These are phyloP conservation scores for Epirrhoe tristata DNA, from an alignment of 2,888 invertebrate species.

Conservation along the genomic window DNA sequence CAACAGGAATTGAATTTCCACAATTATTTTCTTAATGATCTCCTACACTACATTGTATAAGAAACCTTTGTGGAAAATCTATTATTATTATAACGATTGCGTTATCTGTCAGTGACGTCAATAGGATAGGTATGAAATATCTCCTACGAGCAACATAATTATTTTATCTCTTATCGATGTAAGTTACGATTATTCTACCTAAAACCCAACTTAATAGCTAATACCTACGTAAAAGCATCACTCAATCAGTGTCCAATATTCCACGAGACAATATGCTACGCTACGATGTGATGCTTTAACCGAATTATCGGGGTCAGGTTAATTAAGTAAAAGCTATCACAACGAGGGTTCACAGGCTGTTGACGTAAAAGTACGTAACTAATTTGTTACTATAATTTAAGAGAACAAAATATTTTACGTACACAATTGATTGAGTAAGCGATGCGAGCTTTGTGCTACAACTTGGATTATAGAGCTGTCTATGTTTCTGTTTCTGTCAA, in stretches of 20 bases:
- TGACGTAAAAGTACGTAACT: neutral
- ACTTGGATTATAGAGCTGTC: neutral
- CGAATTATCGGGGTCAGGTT: conserved; percentile 26
- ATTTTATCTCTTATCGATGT: neutral
- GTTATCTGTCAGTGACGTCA: no score
- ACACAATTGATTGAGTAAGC: neutral
- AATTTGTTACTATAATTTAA: neutral
- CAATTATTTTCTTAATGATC: no score
- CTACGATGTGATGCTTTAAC: conserved; percentile 21
- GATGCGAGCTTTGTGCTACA: neutral
- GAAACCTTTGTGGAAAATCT: no score
- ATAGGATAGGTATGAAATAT: no score
- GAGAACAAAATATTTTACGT: neutral
- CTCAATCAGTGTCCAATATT: conserved; percentile 19
- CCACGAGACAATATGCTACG: conserved; percentile 11
- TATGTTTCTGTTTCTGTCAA: neutral
- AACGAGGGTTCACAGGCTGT: conserved; percentile 5
- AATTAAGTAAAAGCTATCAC: conserved; percentile 29
- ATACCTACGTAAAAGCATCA: conserved; percentile 5
- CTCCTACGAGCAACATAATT: no score
- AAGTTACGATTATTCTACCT: neutral
- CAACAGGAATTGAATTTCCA: no score
- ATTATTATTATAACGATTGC: no score
- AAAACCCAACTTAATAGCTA: neutral
- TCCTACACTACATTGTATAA: no score